Evolutionary conservation across 2,797 vertebrate genomes (phyloP).

Genomic region (Clarias fuscus): DNA sequence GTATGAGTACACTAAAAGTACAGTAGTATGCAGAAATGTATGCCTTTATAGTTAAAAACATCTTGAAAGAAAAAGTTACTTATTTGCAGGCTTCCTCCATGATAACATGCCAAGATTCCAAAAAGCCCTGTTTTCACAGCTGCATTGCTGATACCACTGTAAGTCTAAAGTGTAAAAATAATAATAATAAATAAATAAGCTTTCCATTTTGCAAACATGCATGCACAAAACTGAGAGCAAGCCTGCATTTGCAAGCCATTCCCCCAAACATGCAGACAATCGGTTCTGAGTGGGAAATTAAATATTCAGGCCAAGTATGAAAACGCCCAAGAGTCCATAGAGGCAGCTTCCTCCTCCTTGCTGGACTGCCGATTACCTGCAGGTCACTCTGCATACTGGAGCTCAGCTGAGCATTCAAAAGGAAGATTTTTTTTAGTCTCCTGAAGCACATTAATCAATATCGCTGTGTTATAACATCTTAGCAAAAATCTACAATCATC

Average conservation of each 20-base stretch:
- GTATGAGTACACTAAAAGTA: background rate
- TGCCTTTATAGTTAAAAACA: background rate
- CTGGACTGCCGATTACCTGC: background rate
- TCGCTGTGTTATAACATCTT: background rate
- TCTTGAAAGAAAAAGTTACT: background rate
- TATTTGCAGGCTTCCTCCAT: background rate
- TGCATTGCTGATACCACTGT: background rate
- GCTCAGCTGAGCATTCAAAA: background rate
- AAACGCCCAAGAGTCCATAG: background rate
- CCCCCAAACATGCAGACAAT: background rate
- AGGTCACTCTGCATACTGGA: background rate
- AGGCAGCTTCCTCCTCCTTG: constrained; percentile 2
- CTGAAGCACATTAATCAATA: constrained; percentile 32
- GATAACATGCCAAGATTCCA: background rate
- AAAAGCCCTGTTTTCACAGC: background rate
- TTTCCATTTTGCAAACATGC: background rate
- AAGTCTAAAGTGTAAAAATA: background rate
- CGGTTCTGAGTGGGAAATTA: background rate
- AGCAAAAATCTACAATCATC: background rate
- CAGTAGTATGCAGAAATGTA: background rate
- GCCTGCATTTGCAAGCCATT: background rate
- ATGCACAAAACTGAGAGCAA: constrained; percentile 7
- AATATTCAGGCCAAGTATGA: background rate
- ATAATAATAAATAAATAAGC: background rate
- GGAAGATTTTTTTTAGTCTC: constrained; percentile 20